Evolutionary conservation across 2,113 vertebrate genomes (phyloP).

Genomic region (Podilymbus podiceps): DNA sequence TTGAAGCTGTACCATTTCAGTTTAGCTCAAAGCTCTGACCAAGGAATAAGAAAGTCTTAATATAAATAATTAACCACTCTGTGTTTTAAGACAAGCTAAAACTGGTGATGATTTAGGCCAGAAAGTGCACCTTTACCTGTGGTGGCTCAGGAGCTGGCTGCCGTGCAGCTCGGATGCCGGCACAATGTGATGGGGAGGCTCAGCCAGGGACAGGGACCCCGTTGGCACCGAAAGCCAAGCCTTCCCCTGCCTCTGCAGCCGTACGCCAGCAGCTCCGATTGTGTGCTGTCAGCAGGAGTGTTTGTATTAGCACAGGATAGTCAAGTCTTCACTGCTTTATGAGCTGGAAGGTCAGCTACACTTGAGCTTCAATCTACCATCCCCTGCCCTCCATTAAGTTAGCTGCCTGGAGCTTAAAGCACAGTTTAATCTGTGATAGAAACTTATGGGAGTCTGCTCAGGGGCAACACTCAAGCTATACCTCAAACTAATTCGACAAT

Average conservation of each 20-base stretch:
- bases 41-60: not conserved
- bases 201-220: not conserved
- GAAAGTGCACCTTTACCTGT: not conserved
- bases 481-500: slow-evolving; percentile 14
- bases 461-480: slow-evolving; percentile 40
- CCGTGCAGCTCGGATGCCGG: not conserved
- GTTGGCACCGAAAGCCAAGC: not conserved
- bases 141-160: not conserved
- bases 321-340: slow-evolving; percentile 38
- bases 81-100: not conserved
- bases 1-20: not conserved
- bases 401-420: slow-evolving; percentile 53
- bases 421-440: slow-evolving; percentile 50
- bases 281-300: not conserved
- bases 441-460: slow-evolving; percentile 47
- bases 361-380: slow-evolving; percentile 58
- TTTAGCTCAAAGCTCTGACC: not conserved
- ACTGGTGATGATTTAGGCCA: not conserved
- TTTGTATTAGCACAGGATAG: not conserved
- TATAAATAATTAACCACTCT: not conserved
- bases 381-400: slow-evolving; percentile 51
- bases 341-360: slow-evolving; percentile 57
- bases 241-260: not conserved
- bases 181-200: not conserved
- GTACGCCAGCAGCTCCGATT: not conserved